Conservation (phyloP, 2,113 vertebrate species). For the Ictidomys tridecemlineatus region DNA sequence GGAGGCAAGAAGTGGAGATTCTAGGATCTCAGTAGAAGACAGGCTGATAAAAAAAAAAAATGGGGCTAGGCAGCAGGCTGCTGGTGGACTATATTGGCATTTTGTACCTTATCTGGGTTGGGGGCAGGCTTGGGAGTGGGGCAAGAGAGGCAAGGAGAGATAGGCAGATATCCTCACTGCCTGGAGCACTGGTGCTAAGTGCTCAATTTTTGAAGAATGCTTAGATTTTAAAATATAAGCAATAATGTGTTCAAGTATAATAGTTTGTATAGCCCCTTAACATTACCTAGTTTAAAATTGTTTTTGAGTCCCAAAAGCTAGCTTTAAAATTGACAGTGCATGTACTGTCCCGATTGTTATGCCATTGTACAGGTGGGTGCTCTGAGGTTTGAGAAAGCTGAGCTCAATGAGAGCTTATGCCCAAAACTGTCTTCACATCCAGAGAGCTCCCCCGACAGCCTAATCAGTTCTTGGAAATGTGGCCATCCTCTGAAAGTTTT, state of each 20-base stretch:
- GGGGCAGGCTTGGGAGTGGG: neutral
- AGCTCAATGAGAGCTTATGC: neutral
- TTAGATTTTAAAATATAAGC: neutral
- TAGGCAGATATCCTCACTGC: neutral
- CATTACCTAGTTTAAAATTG: neutral
- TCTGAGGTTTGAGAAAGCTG: neutral
- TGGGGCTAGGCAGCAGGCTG: no score
- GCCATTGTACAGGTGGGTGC: neutral
- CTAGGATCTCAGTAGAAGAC: neutral
- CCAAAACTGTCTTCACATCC: no score
- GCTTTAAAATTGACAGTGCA: neutral
- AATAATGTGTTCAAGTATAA: neutral
- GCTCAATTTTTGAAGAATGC: neutral
- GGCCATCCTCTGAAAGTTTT: neutral
- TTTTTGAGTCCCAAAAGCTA: neutral
- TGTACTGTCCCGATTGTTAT: fast-evolving
- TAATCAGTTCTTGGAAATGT: neutral
- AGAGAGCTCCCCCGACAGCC: neutral
- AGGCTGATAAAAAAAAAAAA: neutral
- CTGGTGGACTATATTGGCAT: no score
- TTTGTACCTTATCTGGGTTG: neutral
- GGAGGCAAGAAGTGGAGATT: neutral
- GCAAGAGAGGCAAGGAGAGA: neutral
- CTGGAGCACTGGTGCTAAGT: no score
- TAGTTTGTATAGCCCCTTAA: neutral